Evolutionary conservation across 2,113 vertebrate species (phyloP).

Genomic region (Labrus mixtus): DNA sequence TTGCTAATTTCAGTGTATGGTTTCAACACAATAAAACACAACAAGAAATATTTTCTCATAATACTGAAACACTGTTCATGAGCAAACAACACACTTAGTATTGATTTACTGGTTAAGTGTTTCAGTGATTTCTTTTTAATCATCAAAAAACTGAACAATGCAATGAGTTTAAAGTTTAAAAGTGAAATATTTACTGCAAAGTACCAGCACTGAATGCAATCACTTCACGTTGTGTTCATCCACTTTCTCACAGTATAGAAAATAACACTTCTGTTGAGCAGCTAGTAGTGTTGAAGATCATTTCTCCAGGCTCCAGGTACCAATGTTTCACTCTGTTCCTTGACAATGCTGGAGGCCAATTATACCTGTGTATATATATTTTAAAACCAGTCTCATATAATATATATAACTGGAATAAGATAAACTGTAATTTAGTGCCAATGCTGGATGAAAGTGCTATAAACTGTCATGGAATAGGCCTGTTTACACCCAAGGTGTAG

Average conservation of each 20-base stretch:
- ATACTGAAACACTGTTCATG: too few species aligned
- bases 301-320: constrained; percentile 7
- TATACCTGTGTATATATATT: constrained; percentile 27
- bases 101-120: too few species aligned
- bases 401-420: background rate
- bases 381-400: background rate
- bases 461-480: background rate
- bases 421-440: background rate
- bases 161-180: too few species aligned
- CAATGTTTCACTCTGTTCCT: constrained; percentile 6
- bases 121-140: too few species aligned
- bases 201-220: background rate
- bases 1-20: too few species aligned
- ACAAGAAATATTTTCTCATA: too few species aligned
- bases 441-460: background rate
- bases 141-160: too few species aligned
- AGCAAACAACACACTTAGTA: too few species aligned
- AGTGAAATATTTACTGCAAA: background rate
- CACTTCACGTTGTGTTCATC: background rate
- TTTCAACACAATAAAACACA: too few species aligned
- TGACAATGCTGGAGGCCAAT: constrained; percentile 23
- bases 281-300: constrained; percentile 31
- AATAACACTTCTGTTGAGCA: constrained; percentile 13
- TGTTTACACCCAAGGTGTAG: background rate
- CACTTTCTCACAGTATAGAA: background rate